A percentile compares a stretch with the other conserved stretches of the same genome.
phyloP scores from a whole-genome alignment of 2,113 vertebrate genomes.

The Ictalurus furcatus region DNA sequence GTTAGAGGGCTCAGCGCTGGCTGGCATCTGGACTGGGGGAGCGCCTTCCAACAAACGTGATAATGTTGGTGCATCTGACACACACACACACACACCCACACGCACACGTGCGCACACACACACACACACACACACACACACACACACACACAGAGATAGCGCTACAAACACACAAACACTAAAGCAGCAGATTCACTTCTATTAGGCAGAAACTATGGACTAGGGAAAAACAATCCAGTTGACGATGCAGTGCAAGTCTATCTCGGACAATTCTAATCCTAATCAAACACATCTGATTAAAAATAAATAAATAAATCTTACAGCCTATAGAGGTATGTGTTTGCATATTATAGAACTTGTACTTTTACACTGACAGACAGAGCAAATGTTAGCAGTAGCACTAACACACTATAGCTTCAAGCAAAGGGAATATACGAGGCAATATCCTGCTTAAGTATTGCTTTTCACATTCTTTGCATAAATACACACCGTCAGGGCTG shows the following conservation, averaged over 20 bases:
- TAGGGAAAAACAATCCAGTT: neutral
- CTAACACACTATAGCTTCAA: neutral
- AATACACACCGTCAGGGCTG: neutral
- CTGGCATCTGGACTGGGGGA: slow-evolving; percentile 81
- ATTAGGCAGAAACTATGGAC: neutral
- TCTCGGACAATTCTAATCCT: neutral
- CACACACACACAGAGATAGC: slow-evolving; percentile 62
- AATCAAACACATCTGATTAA: neutral
- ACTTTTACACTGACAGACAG: neutral
- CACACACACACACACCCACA: slow-evolving; percentile 63
- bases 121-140: slow-evolving; percentile 20
- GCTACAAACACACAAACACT: slow-evolving; percentile 32
- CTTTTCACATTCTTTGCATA: neutral
- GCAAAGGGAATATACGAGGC: neutral
- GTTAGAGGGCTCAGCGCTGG: slow-evolving; percentile 82
- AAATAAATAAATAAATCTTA: neutral
- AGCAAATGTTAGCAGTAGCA: neutral
- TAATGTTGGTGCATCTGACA: slow-evolving; percentile 87
- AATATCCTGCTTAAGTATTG: neutral
- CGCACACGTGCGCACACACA: slow-evolving; percentile 51
- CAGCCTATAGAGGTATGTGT: neutral
- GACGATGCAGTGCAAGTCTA: too few species aligned
- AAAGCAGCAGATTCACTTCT: neutral
- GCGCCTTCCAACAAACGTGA: slow-evolving; percentile 90
- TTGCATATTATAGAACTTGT: neutral